Conservation (phyloP, 2,888 invertebrate genomes). For the Camptogramma bilineatum region DNA sequence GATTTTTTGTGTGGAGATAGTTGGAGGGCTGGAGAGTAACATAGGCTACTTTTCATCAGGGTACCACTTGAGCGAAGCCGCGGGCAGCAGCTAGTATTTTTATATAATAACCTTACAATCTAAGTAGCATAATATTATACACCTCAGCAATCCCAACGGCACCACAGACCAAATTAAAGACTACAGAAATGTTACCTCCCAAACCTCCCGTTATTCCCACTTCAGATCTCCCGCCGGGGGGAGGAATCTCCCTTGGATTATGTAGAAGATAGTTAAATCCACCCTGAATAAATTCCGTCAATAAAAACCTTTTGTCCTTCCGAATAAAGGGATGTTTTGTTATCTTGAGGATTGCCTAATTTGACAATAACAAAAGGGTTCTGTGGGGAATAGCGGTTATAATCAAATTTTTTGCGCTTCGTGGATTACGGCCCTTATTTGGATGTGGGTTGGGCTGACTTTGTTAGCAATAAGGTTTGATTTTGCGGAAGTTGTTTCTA, state of each 20-base stretch:
- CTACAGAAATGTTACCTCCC: conserved; percentile 27
- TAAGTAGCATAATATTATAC: too few species aligned
- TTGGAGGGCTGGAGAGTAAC: too few species aligned
- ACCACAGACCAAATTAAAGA: conserved; percentile 29
- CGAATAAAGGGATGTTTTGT: conserved; percentile 81
- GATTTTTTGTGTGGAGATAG: too few species aligned
- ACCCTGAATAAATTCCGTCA: conserved; percentile 81
- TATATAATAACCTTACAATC: too few species aligned
- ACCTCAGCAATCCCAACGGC: conserved; percentile 1
- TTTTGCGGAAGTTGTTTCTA: conserved; percentile 28
- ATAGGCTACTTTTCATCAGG: too few species aligned
- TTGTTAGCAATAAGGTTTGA: conserved; percentile 31
- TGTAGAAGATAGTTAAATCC: conserved; percentile 81
- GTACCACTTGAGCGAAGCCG: too few species aligned
- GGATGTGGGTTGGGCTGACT: conserved; percentile 32
- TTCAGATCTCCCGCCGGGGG: conserved; percentile 52
- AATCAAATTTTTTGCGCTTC: conserved; percentile 70
- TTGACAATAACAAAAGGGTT: conserved; percentile 84
- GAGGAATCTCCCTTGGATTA: conserved; percentile 63
- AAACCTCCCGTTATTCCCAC: conserved; percentile 54
- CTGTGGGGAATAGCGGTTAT: conserved; percentile 76
- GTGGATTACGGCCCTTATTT: conserved; percentile 22
- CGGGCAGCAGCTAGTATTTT: too few species aligned
- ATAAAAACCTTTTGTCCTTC: conserved; percentile 82
- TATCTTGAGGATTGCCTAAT: conserved; percentile 86